Conservation (phyloP, 1,140 invertebrate species). For the Drosophila rufa region DNA sequence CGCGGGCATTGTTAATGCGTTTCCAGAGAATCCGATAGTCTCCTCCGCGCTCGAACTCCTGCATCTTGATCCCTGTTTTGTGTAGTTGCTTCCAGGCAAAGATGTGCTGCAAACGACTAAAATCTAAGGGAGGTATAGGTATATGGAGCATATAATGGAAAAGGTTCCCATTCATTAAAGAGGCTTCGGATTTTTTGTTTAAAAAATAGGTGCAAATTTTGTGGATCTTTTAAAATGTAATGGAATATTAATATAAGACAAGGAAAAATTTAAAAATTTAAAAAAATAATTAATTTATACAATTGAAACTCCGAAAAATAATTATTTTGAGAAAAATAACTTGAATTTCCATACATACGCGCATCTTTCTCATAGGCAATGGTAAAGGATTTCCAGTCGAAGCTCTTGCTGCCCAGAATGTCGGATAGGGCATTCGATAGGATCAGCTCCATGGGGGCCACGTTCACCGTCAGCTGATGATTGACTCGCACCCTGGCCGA, state of each 20-base stretch:
- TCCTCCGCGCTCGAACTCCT: slow-evolving; percentile 86
- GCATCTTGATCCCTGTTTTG: slow-evolving; percentile 85
- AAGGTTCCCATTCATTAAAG: not conserved
- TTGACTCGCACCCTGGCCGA: slow-evolving; percentile 82
- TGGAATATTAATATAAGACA: not conserved
- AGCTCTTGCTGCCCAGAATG: slow-evolving; percentile 88
- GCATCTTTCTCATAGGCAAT: slow-evolving; percentile 93
- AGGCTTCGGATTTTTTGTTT: not conserved
- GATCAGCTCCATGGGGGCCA: slow-evolving; percentile 90
- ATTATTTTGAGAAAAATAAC: no score
- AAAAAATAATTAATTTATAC: not conserved
- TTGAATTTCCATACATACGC: slow-evolving; percentile 78
- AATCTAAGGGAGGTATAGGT: slow-evolving; percentile 34
- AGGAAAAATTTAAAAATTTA: no score
- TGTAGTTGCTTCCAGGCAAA: slow-evolving; percentile 71
- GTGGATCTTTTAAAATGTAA: not conserved
- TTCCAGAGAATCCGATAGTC: slow-evolving; percentile 88
- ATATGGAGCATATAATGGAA: not conserved
- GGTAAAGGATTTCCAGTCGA: slow-evolving; percentile 92
- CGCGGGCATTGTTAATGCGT: slow-evolving; percentile 88
- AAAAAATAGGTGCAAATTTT: no score
- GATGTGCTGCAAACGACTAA: slow-evolving; percentile 70
- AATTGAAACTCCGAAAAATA: not conserved
- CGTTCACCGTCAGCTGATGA: slow-evolving; percentile 87
- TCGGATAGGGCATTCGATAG: slow-evolving; percentile 90